Evolutionary conservation across 1,140 invertebrate species (phyloP), one percentile per base, ranked within the genome.

Genomic region (Drosophila kepulauana): DNA sequence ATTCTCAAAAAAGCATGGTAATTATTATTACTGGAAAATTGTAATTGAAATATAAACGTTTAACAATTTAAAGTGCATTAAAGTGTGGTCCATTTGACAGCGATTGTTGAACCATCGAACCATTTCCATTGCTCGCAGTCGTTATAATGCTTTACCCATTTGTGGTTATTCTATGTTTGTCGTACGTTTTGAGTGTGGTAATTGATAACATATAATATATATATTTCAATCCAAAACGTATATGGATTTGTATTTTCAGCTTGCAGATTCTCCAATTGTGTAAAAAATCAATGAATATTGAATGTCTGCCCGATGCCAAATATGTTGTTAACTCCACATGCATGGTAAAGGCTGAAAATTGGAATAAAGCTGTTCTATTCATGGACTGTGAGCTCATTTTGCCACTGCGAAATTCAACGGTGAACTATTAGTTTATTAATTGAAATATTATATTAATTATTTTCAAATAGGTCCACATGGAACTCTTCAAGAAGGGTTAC

Each of bases 271-370:
- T 6, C 30, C 35, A 3, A 3, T 76, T 1, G 25, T 77, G 5
- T 77, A 67, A 7, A 7, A 78, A 78, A 58, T 16, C 43, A 1
- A 70, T 15, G 43, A 78, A 75, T 3, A 16, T 78, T 6, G 72
- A 75, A n/a, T 78, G 76, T 38, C 1, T 16, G 0, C 1, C 49
- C 6, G 52, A 61, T 48, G 56, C 65, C 6, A 45, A 43, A 5
- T 28, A 33, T 2, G 35, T 16, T n/a, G 13, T 11, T 1, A 79
- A 79, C 38, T 11, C 16, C 1, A 46, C 52, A 0, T 79, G 76
- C n/a, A 6, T 1, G 10, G 0, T 79, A 1, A 79, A 79, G 43
- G 72, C 76, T 1, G 13, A 51, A 16, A 71, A 61, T 13, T 75
- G 73, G 76, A 70, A 79, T 7, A 71, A 62, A 8, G 61, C 72